Percentiles rank a stretch among this genome's conserved stretches.
Conservation (phyloP, 2,797 vertebrate species). For the Anableps anableps region DNA sequence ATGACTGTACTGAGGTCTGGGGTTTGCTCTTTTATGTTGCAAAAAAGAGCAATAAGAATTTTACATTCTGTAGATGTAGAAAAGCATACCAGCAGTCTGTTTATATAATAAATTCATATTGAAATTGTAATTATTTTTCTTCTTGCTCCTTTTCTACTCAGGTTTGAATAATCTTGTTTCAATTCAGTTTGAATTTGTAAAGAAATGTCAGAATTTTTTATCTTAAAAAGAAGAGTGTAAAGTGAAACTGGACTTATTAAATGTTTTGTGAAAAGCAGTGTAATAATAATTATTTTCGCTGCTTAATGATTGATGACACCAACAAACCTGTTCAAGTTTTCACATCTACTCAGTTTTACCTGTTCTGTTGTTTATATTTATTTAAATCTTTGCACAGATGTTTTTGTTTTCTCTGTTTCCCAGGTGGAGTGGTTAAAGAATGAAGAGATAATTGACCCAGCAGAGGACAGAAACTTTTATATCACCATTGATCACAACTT, state of each 20-base stretch:
- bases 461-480: constrained; percentile 95
- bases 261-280: neutral
- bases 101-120: no score
- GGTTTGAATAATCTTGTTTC: neutral
- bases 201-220: no score
- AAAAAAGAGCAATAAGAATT: no score
- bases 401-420: constrained; percentile 8
- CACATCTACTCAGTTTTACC: neutral
- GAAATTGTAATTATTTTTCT: no score
- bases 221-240: neutral
- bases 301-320: neutral
- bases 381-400: neutral
- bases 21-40: no score
- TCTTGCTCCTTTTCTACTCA: no score
- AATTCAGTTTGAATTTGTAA: neutral
- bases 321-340: neutral
- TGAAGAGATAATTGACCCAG: constrained; percentile 93
- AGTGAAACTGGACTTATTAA: neutral
- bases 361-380: neutral
- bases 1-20: no score
- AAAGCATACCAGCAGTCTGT: no score
- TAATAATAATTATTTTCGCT: constrained; percentile 7
- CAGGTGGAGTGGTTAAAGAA: constrained; percentile 98
- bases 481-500: constrained; percentile 97
- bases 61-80: no score